phyloP scores from a whole-genome alignment of 2,113 vertebrate species.

The Laticauda colubrina region DNA sequence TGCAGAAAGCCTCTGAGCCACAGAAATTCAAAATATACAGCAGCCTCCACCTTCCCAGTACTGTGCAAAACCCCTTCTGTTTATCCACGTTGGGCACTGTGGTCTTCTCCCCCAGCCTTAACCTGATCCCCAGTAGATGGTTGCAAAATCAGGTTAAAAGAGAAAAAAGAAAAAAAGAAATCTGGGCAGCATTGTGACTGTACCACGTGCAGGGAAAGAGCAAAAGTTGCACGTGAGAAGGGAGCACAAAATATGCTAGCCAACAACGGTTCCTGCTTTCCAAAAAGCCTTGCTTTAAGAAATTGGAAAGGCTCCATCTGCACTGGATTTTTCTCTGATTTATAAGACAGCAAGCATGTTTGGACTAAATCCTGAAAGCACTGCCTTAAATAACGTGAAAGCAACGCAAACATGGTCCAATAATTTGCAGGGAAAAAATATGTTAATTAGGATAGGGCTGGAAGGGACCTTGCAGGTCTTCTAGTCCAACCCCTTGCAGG shows the following conservation, averaged over 20 bases:
- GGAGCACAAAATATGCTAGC: neutral
- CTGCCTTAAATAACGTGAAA: neutral
- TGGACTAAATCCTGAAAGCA: neutral
- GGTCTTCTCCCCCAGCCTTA: neutral
- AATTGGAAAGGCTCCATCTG: neutral
- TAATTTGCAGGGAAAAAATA: neutral
- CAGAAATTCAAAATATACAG: neutral
- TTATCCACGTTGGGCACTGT: neutral
- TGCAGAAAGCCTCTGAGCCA: neutral
- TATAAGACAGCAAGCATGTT: neutral
- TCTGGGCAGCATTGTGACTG: neutral
- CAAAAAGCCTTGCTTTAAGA: neutral
- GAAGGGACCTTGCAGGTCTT: too few species aligned
- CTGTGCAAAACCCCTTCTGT: neutral
- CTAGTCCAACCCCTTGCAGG: too few species aligned
- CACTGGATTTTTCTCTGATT: too few species aligned
- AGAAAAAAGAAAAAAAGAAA: too few species aligned
- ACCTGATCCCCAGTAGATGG: too few species aligned
- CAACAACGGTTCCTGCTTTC: neutral
- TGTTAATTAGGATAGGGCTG: neutral
- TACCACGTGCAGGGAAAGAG: neutral
- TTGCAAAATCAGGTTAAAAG: neutral
- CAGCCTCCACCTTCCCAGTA: neutral
- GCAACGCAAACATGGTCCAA: neutral
- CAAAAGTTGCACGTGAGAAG: too few species aligned